Evolutionary conservation across 2,797 vertebrate species (phyloP).

Genomic region (Enteromius anoplus): DNA sequence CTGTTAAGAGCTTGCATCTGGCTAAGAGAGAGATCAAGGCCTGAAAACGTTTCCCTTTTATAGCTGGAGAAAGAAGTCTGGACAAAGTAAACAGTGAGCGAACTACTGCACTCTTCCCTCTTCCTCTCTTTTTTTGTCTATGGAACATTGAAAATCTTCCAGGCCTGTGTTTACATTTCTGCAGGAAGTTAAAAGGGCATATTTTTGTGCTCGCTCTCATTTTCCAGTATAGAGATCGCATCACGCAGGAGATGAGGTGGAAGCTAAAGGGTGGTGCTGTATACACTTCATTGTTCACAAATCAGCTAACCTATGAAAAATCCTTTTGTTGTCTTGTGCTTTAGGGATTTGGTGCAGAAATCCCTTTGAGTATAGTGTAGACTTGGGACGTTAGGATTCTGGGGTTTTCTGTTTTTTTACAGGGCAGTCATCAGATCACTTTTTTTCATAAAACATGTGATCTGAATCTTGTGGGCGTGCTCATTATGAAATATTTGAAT

Average conservation of each 20-base stretch:
- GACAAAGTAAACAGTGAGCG: constrained; percentile 26
- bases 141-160: constrained; percentile 35
- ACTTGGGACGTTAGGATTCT: background rate
- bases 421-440: constrained; percentile 14
- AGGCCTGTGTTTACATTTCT: constrained; percentile 21
- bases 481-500: constrained; percentile 18
- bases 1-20: constrained; percentile 7
- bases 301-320: constrained; percentile 4
- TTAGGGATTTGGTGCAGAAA: constrained; percentile 3
- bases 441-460: constrained; percentile 16
- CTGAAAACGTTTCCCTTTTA: constrained; percentile 42
- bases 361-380: background rate
- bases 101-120: constrained; percentile 21
- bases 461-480: background rate
- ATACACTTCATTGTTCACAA: background rate
- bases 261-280: background rate
- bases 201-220: background rate
- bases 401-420: constrained; percentile 11
- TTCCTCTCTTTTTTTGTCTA: constrained; percentile 22
- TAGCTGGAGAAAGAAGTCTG: constrained; percentile 16
- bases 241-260: background rate
- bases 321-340: background rate
- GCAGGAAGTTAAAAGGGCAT: background rate
- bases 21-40: constrained; percentile 13
- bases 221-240: constrained; percentile 17